Evolutionary conservation across 1,140 invertebrate genomes (phyloP).

Genomic region (Macrocentrus cingulum): DNA sequence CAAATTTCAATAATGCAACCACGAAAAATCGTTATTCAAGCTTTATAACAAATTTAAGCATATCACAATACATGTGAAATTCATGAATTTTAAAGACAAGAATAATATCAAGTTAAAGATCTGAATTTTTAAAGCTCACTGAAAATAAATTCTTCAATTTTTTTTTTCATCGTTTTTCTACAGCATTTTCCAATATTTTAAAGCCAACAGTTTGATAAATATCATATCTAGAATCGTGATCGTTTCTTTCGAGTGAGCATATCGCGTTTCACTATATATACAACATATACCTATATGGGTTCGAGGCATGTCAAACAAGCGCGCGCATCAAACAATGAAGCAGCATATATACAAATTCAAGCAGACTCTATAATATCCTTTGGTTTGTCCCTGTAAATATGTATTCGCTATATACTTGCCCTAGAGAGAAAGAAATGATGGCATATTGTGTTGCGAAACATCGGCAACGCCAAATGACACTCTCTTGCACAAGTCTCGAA

Average conservation of each 20-base stretch:
- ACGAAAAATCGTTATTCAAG: constrained; percentile 5
- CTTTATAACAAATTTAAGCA: neutral
- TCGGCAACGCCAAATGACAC: constrained; percentile 13
- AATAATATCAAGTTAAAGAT: neutral
- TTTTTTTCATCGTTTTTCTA: neutral
- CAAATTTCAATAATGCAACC: neutral
- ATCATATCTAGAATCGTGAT: neutral
- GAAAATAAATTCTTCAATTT: neutral
- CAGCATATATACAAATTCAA: neutral
- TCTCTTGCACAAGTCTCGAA: neutral
- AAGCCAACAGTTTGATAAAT: too few relatives aligned
- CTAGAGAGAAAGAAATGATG: neutral
- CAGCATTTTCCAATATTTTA: neutral
- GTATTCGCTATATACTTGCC: neutral
- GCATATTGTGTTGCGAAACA: constrained; percentile 1
- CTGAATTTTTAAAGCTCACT: neutral
- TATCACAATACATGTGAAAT: neutral
- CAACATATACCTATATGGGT: too few relatives aligned
- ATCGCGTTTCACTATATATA: neutral
- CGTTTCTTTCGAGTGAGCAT: neutral
- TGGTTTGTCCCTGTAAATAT: neutral
- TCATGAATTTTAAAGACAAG: neutral
- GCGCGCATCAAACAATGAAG: neutral
- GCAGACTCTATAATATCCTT: neutral
- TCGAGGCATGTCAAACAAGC: constrained; percentile 2